Base-by-base conservation (phyloP, 2,113 vertebrate species). In the Chaenogobius annularis region DNA sequence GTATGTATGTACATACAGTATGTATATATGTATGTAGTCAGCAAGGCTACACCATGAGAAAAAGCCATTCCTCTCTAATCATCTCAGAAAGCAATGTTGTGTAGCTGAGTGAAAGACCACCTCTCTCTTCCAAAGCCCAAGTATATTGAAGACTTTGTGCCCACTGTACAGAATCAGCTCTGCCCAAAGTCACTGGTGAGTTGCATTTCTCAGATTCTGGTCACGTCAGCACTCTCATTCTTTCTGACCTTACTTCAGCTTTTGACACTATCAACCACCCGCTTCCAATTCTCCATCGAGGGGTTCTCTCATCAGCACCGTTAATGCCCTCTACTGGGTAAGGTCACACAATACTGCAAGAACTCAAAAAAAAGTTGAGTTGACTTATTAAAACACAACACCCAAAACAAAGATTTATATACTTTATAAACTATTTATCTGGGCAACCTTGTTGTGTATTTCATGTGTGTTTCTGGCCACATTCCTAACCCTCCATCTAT, bases 191-290 rank as follows among this genome's bases (percentile, higher is more conserved):
- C 61, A 63, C 31, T 37, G 31, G 31, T 43, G 61, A 63, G 17
- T 63, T 63, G 31, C 35, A 43, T 19, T n/a, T 63, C 61, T 63
- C 35, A 40, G 35, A 63, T 63, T 63, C 61, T 63, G 19, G 61
- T 40, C 61, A 63, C 61, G 19, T 63, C 61, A 63, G 61, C 61
- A 15, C 35, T 20, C 61, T 40, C 61, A 40, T 43, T 40, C 61
- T 63, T 63, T 63, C 31, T 63, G 61, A 40, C 61, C 61, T 63
- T 63, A 40, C 61, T 63, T 35, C 61, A 63, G 35, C 61, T 63
- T 63, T 40, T 63, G 61, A 43, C 61, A 63, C 61, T n/a, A 37
- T n/a, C 61, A 63, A 63, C 61, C 61, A 43, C 61, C 35, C 31
- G 61, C 35, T 63, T 63, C 61, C 43, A 20, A 43, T 12, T 63